Conservation (phyloP, 2,888 invertebrate genomes). For the Nomada ferruginata region DNA sequence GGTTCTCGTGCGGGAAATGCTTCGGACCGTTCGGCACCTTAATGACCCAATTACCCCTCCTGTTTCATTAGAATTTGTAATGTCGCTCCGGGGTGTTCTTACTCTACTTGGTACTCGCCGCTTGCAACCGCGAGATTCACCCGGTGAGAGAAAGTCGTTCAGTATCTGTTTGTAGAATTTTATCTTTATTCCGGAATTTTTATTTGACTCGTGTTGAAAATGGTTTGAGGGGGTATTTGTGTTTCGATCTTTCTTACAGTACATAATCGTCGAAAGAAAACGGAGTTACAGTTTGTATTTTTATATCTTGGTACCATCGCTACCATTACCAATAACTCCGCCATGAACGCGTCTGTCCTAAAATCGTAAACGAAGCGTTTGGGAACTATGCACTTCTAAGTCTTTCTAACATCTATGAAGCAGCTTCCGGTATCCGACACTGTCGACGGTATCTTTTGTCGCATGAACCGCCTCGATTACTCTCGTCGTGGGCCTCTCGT, state of each 20-base stretch:
- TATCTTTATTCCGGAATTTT: not conserved
- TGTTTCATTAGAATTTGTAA: conserved; percentile 26
- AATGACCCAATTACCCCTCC: conserved; percentile 40
- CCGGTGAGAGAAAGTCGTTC: conserved; percentile 1
- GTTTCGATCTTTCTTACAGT: not conserved
- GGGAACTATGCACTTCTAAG: no score
- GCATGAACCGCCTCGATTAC: conserved; percentile 35
- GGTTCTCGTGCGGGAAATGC: conserved; percentile 31
- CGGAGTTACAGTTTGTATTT: no score
- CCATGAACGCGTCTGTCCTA: no score
- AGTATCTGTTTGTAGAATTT: not conserved
- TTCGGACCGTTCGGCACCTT: conserved; percentile 7
- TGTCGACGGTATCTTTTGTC: conserved; percentile 46
- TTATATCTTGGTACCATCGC: no score
- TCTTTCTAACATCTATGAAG: not conserved
- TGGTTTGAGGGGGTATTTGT: not conserved
- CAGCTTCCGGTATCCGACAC: conserved; percentile 58
- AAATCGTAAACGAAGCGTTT: no score
- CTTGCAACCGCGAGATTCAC: not conserved
- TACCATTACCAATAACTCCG: no score
- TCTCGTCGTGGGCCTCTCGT: conserved; percentile 53
- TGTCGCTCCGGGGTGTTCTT: conserved; percentile 17
- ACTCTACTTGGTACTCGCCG: not conserved
- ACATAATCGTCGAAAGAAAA: not conserved
- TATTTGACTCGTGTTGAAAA: not conserved